A percentile compares a stretch with the other conserved stretches of the same genome.
Evolutionary conservation across 2,113 vertebrate genomes (phyloP).

Genomic region (Falcunculus frontatus): DNA sequence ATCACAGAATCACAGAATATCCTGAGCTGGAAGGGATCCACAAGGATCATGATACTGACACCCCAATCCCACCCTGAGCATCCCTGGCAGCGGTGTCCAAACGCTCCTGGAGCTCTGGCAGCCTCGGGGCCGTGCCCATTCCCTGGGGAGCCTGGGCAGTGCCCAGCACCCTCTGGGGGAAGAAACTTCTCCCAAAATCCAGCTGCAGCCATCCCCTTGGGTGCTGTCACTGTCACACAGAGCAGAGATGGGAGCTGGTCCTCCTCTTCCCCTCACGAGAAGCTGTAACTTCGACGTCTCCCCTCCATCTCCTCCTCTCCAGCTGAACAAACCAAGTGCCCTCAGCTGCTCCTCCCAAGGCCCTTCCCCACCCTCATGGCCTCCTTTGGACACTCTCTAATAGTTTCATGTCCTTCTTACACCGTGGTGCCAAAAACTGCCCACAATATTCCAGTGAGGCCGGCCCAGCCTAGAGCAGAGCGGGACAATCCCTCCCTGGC

Average conservation of each 20-base stretch:
- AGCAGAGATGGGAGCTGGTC: background rate
- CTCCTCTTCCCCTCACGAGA: background rate
- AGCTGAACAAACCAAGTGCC: background rate
- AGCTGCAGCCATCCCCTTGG: background rate
- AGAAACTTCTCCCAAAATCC: background rate
- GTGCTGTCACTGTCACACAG: background rate
- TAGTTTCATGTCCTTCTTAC: background rate
- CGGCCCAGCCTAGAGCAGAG: background rate
- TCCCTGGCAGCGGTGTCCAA: too few species aligned
- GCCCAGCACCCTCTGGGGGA: background rate
- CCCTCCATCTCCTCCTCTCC: background rate
- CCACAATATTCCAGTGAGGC: accelerated
- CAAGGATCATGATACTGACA: background rate
- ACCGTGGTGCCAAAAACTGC: background rate
- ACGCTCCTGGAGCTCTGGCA: background rate
- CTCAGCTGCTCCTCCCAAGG: background rate
- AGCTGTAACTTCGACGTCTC: accelerated
- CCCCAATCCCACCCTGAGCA: background rate
- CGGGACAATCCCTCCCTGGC: background rate
- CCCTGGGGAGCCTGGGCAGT: background rate
- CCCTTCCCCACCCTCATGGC: background rate
- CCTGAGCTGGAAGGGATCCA: background rate
- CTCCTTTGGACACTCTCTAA: background rate
- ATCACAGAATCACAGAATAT: background rate
- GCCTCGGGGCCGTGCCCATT: background rate